Base-by-base conservation (phyloP, 2,888 invertebrate species). In the Girardia tigrina region DNA sequence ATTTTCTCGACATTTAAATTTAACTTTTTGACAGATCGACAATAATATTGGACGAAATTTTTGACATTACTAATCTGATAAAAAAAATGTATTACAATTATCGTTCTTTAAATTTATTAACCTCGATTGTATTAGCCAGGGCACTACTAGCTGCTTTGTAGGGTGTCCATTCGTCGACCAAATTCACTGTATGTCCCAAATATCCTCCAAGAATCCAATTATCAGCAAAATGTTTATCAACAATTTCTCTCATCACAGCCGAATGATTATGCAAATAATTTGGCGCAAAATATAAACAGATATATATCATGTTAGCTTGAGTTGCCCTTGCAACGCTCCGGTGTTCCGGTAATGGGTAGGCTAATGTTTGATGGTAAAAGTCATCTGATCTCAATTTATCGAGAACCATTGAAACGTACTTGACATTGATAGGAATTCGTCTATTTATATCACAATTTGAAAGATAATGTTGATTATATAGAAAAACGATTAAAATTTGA, bases 191-290 rank as follows among this genome's bases (percentile, higher is more conserved):
- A 75, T 91, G 89, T 1, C 97, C 97, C 92, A 98, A 94, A 83
- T 97, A 97, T 56, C 71, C 26, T 70, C 29, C 74, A 4, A 72
- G 23, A 79, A 87, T 89, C 95, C 95, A 99, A 84, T 94, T 94
- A 82, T 94, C 95, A 1, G 92, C 90, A 81, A 94, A 98, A 86
- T 91, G 95, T 85, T 93, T 93, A 84, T 98, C 97, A 4, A 93
- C 92, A 79, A 97, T 92, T 87, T 97, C 95, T 79, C 97, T 88
- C 95, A 98, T 98, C 83, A 90, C 90, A 0, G 93, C 89, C 42
- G 89, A 88, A 82, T 95, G 91, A 71, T 87, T 87, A 79, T 90
- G 89, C 1, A 98, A 87, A 78, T 90, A 89, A 78, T 90, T 88
- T 0, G 94, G 89, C 28, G 89, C 88, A 83, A 98, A 98, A 84